Evolutionary conservation across 2,113 vertebrate genomes (phyloP).

Genomic region (Pleuronectes platessa): DNA sequence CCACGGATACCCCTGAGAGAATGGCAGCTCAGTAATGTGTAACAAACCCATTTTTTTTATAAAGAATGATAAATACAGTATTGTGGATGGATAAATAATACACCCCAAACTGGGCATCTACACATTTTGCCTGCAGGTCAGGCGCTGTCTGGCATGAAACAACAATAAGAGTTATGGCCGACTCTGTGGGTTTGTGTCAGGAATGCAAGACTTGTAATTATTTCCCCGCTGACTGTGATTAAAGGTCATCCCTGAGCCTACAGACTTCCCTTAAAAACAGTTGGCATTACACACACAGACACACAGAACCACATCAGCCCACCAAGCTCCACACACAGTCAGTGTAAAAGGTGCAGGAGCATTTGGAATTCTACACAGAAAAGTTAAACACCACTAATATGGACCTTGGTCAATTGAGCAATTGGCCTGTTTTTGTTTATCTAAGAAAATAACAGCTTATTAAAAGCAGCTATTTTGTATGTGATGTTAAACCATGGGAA

Average conservation of each 20-base stretch:
- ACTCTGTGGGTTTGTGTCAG: constrained; percentile 63
- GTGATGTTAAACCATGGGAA: constrained; percentile 30
- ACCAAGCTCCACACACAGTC: constrained; percentile 14
- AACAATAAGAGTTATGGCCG: constrained; percentile 55
- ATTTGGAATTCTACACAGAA: neutral
- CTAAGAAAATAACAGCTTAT: constrained; percentile 35
- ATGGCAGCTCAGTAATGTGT: constrained; percentile 48
- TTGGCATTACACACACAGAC: constrained; percentile 35
- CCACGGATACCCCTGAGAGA: constrained; percentile 58
- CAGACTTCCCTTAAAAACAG: constrained; percentile 76
- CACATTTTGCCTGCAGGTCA: constrained; percentile 51
- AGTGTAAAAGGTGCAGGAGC: neutral
- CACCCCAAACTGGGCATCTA: constrained; percentile 51
- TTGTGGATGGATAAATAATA: constrained; percentile 69
- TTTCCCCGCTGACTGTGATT: constrained; percentile 83
- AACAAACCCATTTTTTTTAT: constrained; percentile 36
- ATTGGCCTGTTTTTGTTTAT: constrained; percentile 45
- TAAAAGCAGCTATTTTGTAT: constrained; percentile 7
- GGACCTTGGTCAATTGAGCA: too few species aligned
- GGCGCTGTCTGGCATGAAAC: constrained; percentile 51
- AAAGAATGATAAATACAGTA: constrained; percentile 64
- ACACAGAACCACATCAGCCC: neutral
- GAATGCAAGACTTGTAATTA: constrained; percentile 81
- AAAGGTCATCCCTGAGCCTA: constrained; percentile 74
- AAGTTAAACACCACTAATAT: too few species aligned